Evolutionary conservation across 2,888 invertebrate species (phyloP).

Genomic region (Panopea generosa): DNA sequence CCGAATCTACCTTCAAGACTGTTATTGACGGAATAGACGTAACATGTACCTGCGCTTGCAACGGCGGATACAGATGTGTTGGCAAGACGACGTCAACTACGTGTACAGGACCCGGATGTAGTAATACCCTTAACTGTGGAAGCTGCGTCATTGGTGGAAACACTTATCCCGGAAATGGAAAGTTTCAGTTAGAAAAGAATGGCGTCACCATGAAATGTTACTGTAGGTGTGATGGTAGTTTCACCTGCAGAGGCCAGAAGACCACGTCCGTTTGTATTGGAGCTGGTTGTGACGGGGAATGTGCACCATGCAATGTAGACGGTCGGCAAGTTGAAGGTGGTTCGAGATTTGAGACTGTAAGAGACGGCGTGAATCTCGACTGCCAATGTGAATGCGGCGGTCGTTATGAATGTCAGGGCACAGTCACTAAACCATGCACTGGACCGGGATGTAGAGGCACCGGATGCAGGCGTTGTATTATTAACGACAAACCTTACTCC

Average conservation of each 20-base stretch:
- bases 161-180: constrained; percentile 38
- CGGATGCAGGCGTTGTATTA: constrained; percentile 70
- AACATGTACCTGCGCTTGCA: constrained; percentile 52
- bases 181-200: constrained; percentile 53
- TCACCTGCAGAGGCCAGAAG: constrained; percentile 45
- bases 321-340: constrained; percentile 30
- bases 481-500: constrained; percentile 63
- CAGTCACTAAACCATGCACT: constrained; percentile 65
- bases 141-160: constrained; percentile 47
- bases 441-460: constrained; percentile 50
- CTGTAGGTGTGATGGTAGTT: constrained; percentile 51
- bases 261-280: constrained; percentile 41
- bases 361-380: constrained; percentile 42
- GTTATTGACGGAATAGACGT: constrained; percentile 40
- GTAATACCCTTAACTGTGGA: constrained; percentile 32
- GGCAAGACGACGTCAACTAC: constrained; percentile 28
- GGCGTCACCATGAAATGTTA: constrained; percentile 49
- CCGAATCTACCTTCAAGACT: constrained; percentile 32
- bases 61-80: constrained; percentile 52
- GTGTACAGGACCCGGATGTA: constrained; percentile 36
- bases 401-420: constrained; percentile 70
- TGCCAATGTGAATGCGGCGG: constrained; percentile 77
- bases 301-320: constrained; percentile 27
- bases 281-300: constrained; percentile 35
- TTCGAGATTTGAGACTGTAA: constrained; percentile 20